Base-by-base conservation (phyloP, 1,140 invertebrate genomes). In the Saxidomus purpurata region DNA sequence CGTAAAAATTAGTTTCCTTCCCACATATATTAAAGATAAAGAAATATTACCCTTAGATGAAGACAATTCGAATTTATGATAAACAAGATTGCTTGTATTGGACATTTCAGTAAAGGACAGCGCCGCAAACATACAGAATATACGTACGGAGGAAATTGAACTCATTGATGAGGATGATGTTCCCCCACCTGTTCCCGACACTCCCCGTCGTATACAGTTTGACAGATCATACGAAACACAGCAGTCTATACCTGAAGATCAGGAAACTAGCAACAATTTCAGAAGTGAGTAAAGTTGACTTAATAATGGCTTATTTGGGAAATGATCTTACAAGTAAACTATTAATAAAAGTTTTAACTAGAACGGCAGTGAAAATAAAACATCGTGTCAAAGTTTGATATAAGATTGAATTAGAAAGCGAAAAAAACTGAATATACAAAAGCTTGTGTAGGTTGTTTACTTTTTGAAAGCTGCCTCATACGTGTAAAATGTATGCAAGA, bases 121-220 rank as follows among this genome's bases (percentile, higher is more conserved):
- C 28, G 89, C 91, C 25, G 90, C 90, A 38, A 94, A 94, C 79
- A 80, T 95, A 3, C 47, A 87, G 47, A 94, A 94, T 86, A 88
- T 95, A 0, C 63, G 93, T 25, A 89, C 90, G 17, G 93, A 94
- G 49, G 94, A 94, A 61, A 92, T 95, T 43, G 94, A 94, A 86
- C 92, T 94, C 22, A 91, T 93, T 63, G 94, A 94, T 69, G 92
- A 91, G 1, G 91, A 93, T 52, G 93, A 92, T 31, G 90, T 91
- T 0, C 94, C 94, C 1, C 94, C 93, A 13, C 92, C 93, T 15
- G 85, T 93, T 22, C 93, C 93, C 0, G 93, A 94, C 0, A 90
- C 92, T 0, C 94, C 94, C 17, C 92, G 90, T 31, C 89, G 93
- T 85, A 94, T 95, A 36, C 85, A 87, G 49, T 79, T 87, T 59